Base-by-base conservation (phyloP, 2,888 invertebrate genomes). In the Druceiella hillmani region DNA sequence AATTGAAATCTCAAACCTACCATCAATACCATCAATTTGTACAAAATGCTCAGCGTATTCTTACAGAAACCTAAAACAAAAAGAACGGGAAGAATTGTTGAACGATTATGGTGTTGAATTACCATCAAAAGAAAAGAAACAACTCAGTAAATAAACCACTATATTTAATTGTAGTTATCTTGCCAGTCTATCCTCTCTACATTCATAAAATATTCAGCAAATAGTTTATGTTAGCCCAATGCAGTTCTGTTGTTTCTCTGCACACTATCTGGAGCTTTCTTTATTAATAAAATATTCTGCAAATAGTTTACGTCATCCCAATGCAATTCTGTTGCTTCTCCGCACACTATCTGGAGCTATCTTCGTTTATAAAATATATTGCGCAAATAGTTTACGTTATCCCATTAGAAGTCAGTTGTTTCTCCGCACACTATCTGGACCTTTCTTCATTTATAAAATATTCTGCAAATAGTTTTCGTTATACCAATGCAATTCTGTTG, bases 401-500 rank as follows among this genome's bases (percentile, higher is more conserved):
- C 46, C 35, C 35, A 46, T 43, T 17, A 41, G 44, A 45, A 39
- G 43, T 44, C 29, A 41, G 43, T 45, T 32, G 38, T 45, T 47
- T 33, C 43, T 45, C 20, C 41, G 29, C 31, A 41, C 31, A 7
- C 38, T 35, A 34, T n/a, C n/a, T n/a, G n/a, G n/a, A n/a, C 30
- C 38, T 44, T 32, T 39, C 43, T 38, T 47, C 40, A 29, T 28
- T 36, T 41, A 46, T 46, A 34, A 48, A 46, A 45, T 46, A 46
- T 30, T 48, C 46, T 17, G 44, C 48, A 46, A 48, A 48, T 28
- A 45, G 45, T 45, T 48, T 38, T 45, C 48, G 28, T 32, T 46
- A 45, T 43, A 44, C 35, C 35, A 46, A 44, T 17, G 43, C 46
- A 45, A 39, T 46, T 44, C 29, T 44, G 43, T 45, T 32, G 38